Percentiles rank a stretch among this genome's conserved stretches.
phyloP scores from a whole-genome alignment of 1,140 invertebrate genomes.

The Lordiphosa mommai region DNA sequence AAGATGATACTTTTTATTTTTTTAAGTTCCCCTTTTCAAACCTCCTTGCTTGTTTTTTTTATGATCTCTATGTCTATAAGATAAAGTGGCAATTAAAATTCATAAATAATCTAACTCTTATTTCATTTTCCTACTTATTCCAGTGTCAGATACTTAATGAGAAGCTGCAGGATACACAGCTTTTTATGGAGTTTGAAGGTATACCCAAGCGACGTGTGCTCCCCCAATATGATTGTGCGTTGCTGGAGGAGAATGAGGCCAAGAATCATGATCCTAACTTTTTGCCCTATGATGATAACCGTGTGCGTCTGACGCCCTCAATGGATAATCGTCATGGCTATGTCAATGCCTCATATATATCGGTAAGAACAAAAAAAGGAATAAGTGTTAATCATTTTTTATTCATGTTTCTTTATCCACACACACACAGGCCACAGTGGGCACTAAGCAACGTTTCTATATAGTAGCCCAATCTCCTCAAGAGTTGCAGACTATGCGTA shows the following conservation, averaged over 20 bases:
- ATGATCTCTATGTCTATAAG: too few species aligned
- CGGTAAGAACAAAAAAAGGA: constrained; percentile 80
- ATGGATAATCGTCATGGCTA: constrained; percentile 92
- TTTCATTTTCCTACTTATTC: constrained; percentile 45
- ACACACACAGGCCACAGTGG: constrained; percentile 89
- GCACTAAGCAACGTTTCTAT: constrained; percentile 89
- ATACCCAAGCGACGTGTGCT: constrained; percentile 89
- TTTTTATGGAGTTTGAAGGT: constrained; percentile 93
- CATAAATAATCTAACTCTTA: too few species aligned
- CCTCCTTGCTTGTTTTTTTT: too few species aligned
- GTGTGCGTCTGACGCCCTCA: constrained; percentile 87
- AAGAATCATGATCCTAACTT: constrained; percentile 83
- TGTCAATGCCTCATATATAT: constrained; percentile 94
- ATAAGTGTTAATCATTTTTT: not conserved
- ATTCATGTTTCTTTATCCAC: not conserved
- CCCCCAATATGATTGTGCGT: constrained; percentile 69
- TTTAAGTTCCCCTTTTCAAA: too few species aligned
- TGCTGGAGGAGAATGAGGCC: constrained; percentile 72
- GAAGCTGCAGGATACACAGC: constrained; percentile 89
- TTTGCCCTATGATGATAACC: constrained; percentile 93
- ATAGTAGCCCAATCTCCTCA: constrained; percentile 89
- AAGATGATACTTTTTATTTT: too few species aligned
- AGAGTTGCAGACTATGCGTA: constrained; percentile 65
- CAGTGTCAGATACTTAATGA: constrained; percentile 90
- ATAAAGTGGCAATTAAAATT: too few species aligned